These are phyloP conservation scores for Physeter macrocephalus DNA, from an alignment of 2,113 vertebrate species.

Conservation along the genomic window DNA sequence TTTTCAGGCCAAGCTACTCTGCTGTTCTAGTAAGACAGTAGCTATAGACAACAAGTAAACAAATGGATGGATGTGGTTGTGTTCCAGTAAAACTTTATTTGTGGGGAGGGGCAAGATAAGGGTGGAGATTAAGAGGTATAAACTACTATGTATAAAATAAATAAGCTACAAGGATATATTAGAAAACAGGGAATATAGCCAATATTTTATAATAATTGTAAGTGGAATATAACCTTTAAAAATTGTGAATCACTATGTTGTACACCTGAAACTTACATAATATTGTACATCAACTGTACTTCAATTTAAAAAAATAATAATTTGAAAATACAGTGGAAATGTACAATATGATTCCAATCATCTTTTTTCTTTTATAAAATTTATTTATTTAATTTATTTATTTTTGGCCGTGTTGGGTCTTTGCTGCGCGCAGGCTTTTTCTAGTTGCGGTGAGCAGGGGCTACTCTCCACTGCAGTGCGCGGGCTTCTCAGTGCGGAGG, in stretches of 20 bases:
- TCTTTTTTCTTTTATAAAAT: neutral
- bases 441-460: too few relatives aligned
- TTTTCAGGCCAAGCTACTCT: neutral
- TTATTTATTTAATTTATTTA: too few relatives aligned
- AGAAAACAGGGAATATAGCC: neutral
- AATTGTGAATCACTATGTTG: neutral
- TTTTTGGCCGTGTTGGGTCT: too few relatives aligned
- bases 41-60: neutral
- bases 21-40: neutral
- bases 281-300: too few relatives aligned
- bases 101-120: neutral
- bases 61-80: neutral
- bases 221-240: neutral
- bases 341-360: neutral
- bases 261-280: too few relatives aligned
- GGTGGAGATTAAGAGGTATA: neutral
- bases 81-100: neutral
- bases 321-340: neutral
- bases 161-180: neutral
- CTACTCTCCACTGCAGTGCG: too few relatives aligned
- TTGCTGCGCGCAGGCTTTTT: too few relatives aligned
- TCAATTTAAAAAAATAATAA: neutral
- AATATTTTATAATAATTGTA: neutral
- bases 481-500: too few relatives aligned
- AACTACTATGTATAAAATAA: neutral